These are phyloP conservation scores for Pectinophora gossypiella DNA, from an alignment of 1,140 invertebrate genomes.

Conservation along the genomic window DNA sequence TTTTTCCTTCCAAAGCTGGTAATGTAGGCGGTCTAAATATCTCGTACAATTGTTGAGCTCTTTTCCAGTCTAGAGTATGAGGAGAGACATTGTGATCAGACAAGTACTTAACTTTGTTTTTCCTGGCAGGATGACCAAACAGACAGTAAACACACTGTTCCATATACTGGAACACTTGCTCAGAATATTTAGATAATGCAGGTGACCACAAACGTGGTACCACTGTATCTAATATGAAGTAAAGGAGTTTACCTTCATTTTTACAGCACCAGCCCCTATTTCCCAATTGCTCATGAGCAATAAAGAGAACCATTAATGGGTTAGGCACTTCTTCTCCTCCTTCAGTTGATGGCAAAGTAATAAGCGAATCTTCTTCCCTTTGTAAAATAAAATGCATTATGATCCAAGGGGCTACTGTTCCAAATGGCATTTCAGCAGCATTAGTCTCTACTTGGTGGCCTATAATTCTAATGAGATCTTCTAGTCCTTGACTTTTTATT, in stretches of 20 bases:
- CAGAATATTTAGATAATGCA: slow-evolving; percentile 69
- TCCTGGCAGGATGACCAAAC: slow-evolving; percentile 90
- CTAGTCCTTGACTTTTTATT: slow-evolving; percentile 79
- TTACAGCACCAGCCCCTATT: slow-evolving; percentile 85
- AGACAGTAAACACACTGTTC: slow-evolving; percentile 94
- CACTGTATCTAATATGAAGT: slow-evolving; percentile 85
- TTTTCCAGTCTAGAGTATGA: slow-evolving; percentile 86
- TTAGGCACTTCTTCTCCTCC: slow-evolving; percentile 80
- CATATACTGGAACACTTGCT: slow-evolving; percentile 82
- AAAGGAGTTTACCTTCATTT: slow-evolving; percentile 84
- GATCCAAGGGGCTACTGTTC: slow-evolving; percentile 87
- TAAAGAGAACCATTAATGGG: slow-evolving; percentile 87
- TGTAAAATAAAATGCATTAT: slow-evolving; percentile 87
- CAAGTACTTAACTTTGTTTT: slow-evolving; percentile 82
- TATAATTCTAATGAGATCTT: slow-evolving; percentile 85
- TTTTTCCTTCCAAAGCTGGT: slow-evolving; percentile 89
- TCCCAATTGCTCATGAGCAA: slow-evolving; percentile 90
- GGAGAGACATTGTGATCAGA: slow-evolving; percentile 86
- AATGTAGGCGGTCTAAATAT: slow-evolving; percentile 88
- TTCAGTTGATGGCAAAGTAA: slow-evolving; percentile 37
- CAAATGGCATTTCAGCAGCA: slow-evolving; percentile 81
- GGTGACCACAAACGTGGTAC: slow-evolving; percentile 80
- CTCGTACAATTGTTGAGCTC: slow-evolving; percentile 86
- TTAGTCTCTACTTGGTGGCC: slow-evolving; percentile 83
- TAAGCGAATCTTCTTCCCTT: slow-evolving; percentile 74